phyloP scores from a whole-genome alignment of 2,113 vertebrate species.

The Caranx melampygus region DNA sequence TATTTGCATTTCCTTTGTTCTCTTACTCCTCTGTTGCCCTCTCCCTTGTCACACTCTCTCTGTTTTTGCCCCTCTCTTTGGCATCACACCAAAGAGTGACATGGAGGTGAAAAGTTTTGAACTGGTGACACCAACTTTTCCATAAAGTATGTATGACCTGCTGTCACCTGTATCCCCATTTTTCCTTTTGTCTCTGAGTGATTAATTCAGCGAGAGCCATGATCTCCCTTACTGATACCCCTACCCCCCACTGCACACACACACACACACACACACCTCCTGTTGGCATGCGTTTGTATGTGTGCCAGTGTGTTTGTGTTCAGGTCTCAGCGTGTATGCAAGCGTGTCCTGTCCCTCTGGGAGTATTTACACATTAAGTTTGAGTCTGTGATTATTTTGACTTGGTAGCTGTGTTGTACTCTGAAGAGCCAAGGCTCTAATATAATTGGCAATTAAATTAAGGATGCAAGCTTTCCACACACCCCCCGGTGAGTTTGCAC shows the following conservation, averaged over 20 bases:
- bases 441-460: conserved; percentile 84
- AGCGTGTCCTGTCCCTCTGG: conserved; percentile 62
- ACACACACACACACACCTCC: background rate
- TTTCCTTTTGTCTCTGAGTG: background rate
- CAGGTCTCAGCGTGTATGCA: conserved; percentile 5
- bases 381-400: conserved; percentile 79
- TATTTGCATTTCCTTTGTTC: conserved; percentile 81
- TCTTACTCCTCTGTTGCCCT: conserved; percentile 14
- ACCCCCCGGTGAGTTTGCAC: conserved; percentile 66
- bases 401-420: conserved; percentile 68
- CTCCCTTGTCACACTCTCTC: conserved; percentile 29
- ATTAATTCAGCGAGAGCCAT: conserved; percentile 16
- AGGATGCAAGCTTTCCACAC: conserved; percentile 66
- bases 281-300: conserved; percentile 25
- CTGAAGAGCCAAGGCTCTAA: conserved; percentile 68
- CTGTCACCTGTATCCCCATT: background rate
- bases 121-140: conserved; percentile 33
- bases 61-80: conserved; percentile 39
- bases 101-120: conserved; percentile 45
- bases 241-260: background rate
- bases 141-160: conserved; percentile 16
- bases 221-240: conserved; percentile 17
- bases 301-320: conserved; percentile 33
- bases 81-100: conserved; percentile 39
- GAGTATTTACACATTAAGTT: conserved; percentile 77